A percentile compares a stretch with the other conserved stretches of the same genome.
Evolutionary conservation across 2,797 vertebrate genomes (phyloP).

Genomic region (Chelidonichthys spinosus): DNA sequence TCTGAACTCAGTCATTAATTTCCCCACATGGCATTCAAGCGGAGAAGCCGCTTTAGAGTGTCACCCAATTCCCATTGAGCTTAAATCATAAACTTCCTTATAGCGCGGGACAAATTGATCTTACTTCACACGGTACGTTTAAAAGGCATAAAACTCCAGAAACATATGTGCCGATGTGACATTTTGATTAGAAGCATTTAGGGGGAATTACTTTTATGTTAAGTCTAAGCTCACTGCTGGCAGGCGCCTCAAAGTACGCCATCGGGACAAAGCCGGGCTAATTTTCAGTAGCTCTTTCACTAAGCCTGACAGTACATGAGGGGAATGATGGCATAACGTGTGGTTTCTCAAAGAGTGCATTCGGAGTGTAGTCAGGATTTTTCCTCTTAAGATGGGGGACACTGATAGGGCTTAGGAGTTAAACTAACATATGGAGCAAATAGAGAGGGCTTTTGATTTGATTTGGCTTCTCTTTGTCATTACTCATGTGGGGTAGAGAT

Average conservation of each 20-base stretch:
- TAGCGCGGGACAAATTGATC: constrained; percentile 72
- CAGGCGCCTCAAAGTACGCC: constrained; percentile 46
- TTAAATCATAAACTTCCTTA: constrained; percentile 65
- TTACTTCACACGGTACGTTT: constrained; percentile 62
- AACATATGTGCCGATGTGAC: constrained; percentile 68
- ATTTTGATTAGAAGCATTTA: constrained; percentile 66
- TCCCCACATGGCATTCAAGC: constrained; percentile 61
- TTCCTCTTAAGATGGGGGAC: constrained; percentile 73
- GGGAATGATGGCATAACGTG: constrained; percentile 64
- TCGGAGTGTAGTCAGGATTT: constrained; percentile 70
- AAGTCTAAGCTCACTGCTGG: constrained; percentile 56
- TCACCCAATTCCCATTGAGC: constrained; percentile 62
- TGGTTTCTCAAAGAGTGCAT: constrained; percentile 69
- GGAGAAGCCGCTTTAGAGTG: constrained; percentile 50
- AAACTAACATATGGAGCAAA: constrained; percentile 81
- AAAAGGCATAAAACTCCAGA: constrained; percentile 47
- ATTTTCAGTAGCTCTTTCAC: constrained; percentile 74
- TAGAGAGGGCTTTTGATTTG: constrained; percentile 72
- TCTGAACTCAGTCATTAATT: constrained; percentile 55
- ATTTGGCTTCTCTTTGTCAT: constrained; percentile 72
- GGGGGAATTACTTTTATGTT: constrained; percentile 55
- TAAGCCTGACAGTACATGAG: constrained; percentile 61
- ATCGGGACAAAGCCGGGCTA: constrained; percentile 52
- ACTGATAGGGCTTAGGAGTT: constrained; percentile 69
- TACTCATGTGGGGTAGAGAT: constrained; percentile 63